A percentile compares a stretch with the other conserved stretches of the same genome.
These are phyloP conservation scores for Sipha flava DNA, from an alignment of 1,140 invertebrate genomes.

Conservation along the genomic window DNA sequence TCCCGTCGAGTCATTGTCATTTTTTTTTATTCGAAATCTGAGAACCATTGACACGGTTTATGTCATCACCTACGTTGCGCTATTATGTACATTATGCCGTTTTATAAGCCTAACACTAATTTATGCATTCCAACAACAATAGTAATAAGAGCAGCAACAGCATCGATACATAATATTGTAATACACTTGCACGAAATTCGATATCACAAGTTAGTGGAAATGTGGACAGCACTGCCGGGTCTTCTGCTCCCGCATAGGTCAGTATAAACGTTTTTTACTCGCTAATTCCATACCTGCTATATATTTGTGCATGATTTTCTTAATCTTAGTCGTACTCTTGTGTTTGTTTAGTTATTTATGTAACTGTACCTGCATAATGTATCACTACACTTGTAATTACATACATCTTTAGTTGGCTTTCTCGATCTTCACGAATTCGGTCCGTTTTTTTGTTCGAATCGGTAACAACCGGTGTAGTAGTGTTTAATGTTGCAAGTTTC, in stretches of 20 bases:
- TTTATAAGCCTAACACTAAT: no score
- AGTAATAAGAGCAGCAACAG: no score
- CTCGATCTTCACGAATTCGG: neutral
- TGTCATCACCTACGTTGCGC: no score
- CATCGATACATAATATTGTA: neutral
- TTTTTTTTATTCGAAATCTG: constrained; percentile 4
- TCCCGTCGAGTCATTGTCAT: no score
- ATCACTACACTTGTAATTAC: no score
- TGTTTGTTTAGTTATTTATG: neutral
- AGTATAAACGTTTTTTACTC: neutral
- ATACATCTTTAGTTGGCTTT: constrained; percentile 17
- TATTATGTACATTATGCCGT: no score
- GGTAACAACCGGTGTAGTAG: no score
- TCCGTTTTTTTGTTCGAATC: no score
- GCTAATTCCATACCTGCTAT: neutral
- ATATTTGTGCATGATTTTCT: neutral
- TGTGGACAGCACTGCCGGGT: neutral
- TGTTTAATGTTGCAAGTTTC: no score
- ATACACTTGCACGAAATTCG: neutral
- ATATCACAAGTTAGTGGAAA: neutral
- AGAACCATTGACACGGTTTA: neutral
- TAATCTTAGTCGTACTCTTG: neutral
- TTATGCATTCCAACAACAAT: no score
- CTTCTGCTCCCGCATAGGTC: neutral
- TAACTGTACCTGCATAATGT: no score